Evolutionary conservation across 2,113 vertebrate species (phyloP).

Genomic region (Arenaria interpres): DNA sequence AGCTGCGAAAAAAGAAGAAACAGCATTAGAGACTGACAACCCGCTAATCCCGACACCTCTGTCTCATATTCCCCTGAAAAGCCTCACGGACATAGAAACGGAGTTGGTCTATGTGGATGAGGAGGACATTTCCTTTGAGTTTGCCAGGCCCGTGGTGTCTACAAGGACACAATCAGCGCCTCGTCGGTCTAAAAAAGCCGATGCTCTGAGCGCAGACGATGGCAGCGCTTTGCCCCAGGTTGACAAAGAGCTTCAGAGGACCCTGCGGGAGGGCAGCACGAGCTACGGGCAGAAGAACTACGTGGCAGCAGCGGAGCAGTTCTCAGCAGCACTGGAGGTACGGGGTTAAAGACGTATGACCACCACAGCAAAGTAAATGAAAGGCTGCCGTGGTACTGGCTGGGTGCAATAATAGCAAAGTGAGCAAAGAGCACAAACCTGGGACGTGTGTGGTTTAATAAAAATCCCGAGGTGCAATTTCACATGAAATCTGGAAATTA

Average conservation of each 20-base stretch:
- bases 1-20: slow-evolving; percentile 11
- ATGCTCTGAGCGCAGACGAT: slow-evolving; percentile 21
- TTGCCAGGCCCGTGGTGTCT: not conserved
- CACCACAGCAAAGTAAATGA: not conserved
- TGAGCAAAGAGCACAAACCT: not conserved
- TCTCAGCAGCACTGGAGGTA: slow-evolving; percentile 75
- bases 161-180: not conserved
- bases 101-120: slow-evolving; percentile 73
- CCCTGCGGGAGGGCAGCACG: slow-evolving; percentile 69
- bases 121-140: slow-evolving; percentile 69
- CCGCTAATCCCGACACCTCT: not conserved
- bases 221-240: slow-evolving; percentile 48
- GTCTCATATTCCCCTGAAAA: slow-evolving; percentile 60
- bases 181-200: slow-evolving; percentile 14
- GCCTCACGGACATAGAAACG: slow-evolving; percentile 67
- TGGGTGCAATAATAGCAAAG: not conserved
- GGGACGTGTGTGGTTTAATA: not conserved
- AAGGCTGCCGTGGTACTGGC: not conserved
- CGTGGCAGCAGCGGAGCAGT: slow-evolving; percentile 43
- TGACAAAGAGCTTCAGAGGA: slow-evolving; percentile 70
- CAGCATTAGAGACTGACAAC: not conserved
- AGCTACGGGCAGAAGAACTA: slow-evolving; percentile 76
- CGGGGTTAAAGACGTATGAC: not conserved
- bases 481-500: not conserved
- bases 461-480: not conserved